phyloP scores from a whole-genome alignment of 2,888 invertebrate genomes.

The Spodoptera exigua region DNA sequence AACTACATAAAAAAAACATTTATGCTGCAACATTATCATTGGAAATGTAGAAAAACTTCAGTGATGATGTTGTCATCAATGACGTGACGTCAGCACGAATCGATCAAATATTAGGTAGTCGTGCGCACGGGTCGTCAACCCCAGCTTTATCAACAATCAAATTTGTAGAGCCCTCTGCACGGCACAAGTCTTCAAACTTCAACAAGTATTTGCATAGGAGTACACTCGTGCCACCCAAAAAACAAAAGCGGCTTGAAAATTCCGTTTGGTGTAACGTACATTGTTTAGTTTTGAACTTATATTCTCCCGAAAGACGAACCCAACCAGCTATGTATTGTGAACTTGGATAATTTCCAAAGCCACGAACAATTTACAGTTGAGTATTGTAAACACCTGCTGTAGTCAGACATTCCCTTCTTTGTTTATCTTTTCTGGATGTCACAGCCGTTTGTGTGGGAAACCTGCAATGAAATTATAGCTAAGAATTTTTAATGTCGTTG shows the following conservation, averaged over 20 bases:
- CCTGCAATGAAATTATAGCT: conserved; percentile 25
- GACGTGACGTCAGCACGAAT: conserved; percentile 69
- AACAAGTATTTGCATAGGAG: conserved; percentile 75
- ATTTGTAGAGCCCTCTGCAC: conserved; percentile 73
- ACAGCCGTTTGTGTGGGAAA: conserved; percentile 41
- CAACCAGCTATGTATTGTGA: conserved; percentile 59
- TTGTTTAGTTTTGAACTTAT: conserved; percentile 57
- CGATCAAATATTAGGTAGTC: conserved; percentile 78
- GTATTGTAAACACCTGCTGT: conserved; percentile 72
- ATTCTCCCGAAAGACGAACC: conserved; percentile 59
- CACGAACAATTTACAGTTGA: conserved; percentile 68
- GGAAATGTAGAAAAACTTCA: conserved; percentile 18
- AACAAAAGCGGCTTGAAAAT: conserved; percentile 60
- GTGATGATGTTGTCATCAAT: conserved; percentile 40
- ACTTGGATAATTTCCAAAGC: conserved; percentile 73
- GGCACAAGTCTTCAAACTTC: conserved; percentile 56
- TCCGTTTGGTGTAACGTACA: conserved; percentile 58
- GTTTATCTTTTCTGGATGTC: conserved; percentile 66
- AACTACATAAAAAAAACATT: no score
- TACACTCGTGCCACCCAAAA: conserved; percentile 59
- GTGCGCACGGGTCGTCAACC: conserved; percentile 83
- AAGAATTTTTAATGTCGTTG: neutral
- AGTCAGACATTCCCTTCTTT: conserved; percentile 67
- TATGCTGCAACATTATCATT: conserved; percentile 24
- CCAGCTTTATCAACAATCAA: conserved; percentile 83